phyloP scores from a whole-genome alignment of 2,888 invertebrate species.

The Morpho achilles region DNA sequence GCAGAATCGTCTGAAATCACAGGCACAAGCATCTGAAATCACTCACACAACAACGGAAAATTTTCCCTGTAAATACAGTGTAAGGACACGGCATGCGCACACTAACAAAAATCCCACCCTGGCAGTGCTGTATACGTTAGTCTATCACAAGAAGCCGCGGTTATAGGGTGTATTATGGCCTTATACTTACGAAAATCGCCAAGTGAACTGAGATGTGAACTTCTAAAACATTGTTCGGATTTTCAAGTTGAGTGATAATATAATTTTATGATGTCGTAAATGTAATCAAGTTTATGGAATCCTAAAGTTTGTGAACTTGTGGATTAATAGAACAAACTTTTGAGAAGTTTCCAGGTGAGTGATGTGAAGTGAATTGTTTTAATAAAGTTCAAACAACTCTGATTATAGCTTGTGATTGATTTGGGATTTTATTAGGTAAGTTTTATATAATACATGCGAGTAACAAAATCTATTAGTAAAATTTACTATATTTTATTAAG shows the following conservation, averaged over 20 bases:
- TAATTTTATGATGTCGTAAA: conserved; percentile 13
- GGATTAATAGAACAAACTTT: conserved; percentile 23
- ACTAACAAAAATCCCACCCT: conserved; percentile 47
- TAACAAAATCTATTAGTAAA: too few species aligned
- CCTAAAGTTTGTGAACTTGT: conserved; percentile 21
- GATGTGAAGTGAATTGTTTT: conserved; percentile 26
- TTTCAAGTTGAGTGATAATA: conserved; percentile 18
- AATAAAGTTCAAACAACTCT: conserved; percentile 12
- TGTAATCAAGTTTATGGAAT: conserved; percentile 10
- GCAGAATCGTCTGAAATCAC: conserved; percentile 47
- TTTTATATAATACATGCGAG: too few species aligned
- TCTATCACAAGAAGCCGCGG: conserved; percentile 28
- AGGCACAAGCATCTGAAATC: conserved; percentile 43
- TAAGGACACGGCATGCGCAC: conserved; percentile 46
- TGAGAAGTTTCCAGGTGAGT: conserved; percentile 19
- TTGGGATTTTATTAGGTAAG: conserved; percentile 27
- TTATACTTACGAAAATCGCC: conserved; percentile 18
- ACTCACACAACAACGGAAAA: conserved; percentile 41
- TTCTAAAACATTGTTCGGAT: conserved; percentile 23
- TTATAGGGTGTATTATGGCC: conserved; percentile 15
- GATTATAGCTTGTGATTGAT: conserved; percentile 8
- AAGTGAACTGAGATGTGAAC: conserved; percentile 26
- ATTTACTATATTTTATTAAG: too few species aligned
- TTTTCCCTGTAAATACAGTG: conserved; percentile 33
- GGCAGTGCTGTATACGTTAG: conserved; percentile 59